Evolutionary conservation across 1,140 invertebrate genomes (phyloP).

Genomic region (Physella acuta): DNA sequence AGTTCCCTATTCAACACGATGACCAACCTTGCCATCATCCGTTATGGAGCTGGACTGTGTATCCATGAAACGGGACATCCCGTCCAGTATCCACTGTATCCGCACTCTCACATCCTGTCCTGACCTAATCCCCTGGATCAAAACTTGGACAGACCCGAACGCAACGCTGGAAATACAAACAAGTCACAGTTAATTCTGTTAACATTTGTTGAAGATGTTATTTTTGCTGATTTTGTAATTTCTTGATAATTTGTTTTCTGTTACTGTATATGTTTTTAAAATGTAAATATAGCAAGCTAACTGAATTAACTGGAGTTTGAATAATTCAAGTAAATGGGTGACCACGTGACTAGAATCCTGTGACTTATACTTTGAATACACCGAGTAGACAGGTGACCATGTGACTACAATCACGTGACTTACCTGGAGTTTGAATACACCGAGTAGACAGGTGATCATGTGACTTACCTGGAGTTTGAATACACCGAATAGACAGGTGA

Average conservation of each 20-base stretch:
- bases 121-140: not conserved
- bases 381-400: not conserved
- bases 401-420: not conserved
- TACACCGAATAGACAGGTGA: no score
- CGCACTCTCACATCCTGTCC: not conserved
- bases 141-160: not conserved
- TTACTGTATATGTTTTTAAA: not conserved
- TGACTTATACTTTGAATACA: not conserved
- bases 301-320: not conserved
- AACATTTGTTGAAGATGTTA: not conserved
- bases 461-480: no score
- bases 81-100: not conserved
- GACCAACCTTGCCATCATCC: not conserved
- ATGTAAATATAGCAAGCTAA: not conserved
- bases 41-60: conserved; percentile 4
- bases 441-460: no score
- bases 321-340: not conserved
- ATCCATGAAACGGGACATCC: not conserved
- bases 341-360: not conserved
- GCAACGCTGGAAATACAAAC: not conserved
- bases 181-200: not conserved
- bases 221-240: not conserved
- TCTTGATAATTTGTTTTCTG: not conserved
- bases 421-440: no score
- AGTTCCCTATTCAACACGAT: not conserved